Conservation (phyloP, 2,113 vertebrate genomes). For the Echinops telfairi region DNA sequence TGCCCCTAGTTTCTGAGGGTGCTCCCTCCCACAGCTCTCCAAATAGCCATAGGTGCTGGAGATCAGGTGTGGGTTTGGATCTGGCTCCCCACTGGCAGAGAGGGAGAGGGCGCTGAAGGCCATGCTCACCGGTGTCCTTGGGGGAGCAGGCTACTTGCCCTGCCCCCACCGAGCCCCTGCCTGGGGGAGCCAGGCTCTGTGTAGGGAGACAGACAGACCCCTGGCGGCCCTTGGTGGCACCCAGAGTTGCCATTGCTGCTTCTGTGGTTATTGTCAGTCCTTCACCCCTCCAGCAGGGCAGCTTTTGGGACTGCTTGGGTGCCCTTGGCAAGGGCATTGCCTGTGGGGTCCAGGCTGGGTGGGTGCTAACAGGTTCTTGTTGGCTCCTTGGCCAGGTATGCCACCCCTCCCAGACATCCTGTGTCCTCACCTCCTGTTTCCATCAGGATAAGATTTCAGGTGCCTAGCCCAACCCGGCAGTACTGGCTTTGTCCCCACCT, state of each 20-base stretch:
- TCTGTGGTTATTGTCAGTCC: not conserved
- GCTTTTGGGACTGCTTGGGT: not conserved
- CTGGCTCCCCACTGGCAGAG: rapidly evolving
- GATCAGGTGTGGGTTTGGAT: too few species aligned
- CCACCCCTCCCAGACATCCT: not conserved
- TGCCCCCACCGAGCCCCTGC: not conserved
- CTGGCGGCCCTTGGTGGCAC: not conserved
- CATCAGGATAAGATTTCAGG: not conserved
- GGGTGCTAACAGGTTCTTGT: not conserved
- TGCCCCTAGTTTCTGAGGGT: not conserved
- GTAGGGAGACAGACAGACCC: too few species aligned
- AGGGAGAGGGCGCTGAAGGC: not conserved
- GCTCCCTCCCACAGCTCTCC: not conserved
- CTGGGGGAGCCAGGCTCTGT: not conserved
- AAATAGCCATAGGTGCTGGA: not conserved
- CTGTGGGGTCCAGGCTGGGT: not conserved
- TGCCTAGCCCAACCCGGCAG: not conserved
- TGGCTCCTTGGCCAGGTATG: not conserved
- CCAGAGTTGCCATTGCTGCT: not conserved
- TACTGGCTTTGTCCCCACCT: not conserved
- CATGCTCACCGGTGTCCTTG: not conserved
- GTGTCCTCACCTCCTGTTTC: too few species aligned
- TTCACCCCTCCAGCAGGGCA: not conserved
- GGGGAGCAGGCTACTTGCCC: not conserved
- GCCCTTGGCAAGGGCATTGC: not conserved